phyloP scores from a whole-genome alignment of 2,797 vertebrate genomes.

The Echiichthys vipera region DNA sequence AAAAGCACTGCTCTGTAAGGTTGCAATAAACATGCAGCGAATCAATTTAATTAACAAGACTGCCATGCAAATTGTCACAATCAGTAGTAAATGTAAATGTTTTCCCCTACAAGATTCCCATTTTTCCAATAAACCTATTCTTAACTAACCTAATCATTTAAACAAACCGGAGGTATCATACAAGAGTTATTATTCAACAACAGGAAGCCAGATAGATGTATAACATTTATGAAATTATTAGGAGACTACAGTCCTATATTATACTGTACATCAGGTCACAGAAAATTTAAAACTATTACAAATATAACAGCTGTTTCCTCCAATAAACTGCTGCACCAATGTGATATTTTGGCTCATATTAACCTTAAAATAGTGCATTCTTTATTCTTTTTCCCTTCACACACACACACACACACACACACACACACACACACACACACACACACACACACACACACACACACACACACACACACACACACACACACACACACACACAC shows the following conservation, averaged over 20 bases:
- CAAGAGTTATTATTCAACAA: conserved; percentile 48
- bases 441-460: conserved; percentile 17
- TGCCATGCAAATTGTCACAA: conserved; percentile 21
- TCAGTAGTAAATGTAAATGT: conserved; percentile 34
- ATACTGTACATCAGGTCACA: conserved; percentile 61
- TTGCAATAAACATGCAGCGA: conserved; percentile 53
- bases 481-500: conserved; percentile 17
- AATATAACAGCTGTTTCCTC: conserved; percentile 82
- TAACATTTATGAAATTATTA: conserved; percentile 59
- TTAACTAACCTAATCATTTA: conserved; percentile 37
- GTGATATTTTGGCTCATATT: conserved; percentile 93
- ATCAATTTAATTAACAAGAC: conserved; percentile 54
- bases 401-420: too few relatives aligned
- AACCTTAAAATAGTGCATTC: conserved; percentile 90
- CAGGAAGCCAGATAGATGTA: conserved; percentile 51
- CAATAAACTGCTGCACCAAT: conserved; percentile 88
- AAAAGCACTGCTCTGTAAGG: conserved; percentile 28
- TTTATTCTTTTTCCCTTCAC: conserved; percentile 63
- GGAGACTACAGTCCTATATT: conserved; percentile 44
- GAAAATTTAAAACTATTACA: conserved; percentile 64
- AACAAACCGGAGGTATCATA: conserved; percentile 48
- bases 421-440: conserved; percentile 3
- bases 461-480: conserved; percentile 7
- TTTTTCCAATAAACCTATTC: not conserved
- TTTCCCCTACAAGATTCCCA: conserved; percentile 6